phyloP scores from a whole-genome alignment of 2,797 vertebrate genomes.

The Pseudochirops corinnae region DNA sequence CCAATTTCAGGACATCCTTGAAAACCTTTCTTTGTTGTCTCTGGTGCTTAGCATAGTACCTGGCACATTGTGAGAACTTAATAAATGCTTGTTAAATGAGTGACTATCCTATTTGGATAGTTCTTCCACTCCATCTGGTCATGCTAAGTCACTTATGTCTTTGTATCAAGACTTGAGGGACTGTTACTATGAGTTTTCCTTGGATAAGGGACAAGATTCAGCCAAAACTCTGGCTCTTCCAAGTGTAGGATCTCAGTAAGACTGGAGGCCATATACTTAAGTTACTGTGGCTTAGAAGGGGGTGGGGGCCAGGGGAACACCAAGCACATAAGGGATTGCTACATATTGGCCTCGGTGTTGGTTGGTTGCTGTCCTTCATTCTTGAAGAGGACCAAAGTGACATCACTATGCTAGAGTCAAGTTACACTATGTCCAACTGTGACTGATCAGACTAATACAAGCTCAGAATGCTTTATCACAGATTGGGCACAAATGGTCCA shows the following conservation, averaged over 20 bases:
- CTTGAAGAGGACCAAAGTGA: too few species aligned
- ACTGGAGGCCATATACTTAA: not conserved
- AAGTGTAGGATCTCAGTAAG: not conserved
- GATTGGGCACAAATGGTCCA: too few species aligned
- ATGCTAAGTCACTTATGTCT: not conserved
- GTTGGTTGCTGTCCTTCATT: too few species aligned
- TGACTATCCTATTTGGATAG: not conserved
- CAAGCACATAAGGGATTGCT: not conserved
- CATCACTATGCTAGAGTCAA: too few species aligned
- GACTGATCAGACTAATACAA: too few species aligned
- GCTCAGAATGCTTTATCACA: too few species aligned
- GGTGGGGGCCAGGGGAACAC: not conserved
- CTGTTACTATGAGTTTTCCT: not conserved
- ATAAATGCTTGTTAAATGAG: not conserved
- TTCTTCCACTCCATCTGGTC: not conserved
- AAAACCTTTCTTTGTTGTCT: not conserved
- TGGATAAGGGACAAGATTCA: not conserved
- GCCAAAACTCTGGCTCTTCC: not conserved
- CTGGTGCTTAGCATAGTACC: not conserved
- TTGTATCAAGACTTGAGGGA: not conserved
- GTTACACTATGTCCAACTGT: too few species aligned
- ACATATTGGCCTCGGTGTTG: not conserved
- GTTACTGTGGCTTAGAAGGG: not conserved
- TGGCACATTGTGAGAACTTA: not conserved
- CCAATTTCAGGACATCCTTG: not conserved